phyloP scores from a whole-genome alignment of 2,888 invertebrate species.

The Automeris io region DNA sequence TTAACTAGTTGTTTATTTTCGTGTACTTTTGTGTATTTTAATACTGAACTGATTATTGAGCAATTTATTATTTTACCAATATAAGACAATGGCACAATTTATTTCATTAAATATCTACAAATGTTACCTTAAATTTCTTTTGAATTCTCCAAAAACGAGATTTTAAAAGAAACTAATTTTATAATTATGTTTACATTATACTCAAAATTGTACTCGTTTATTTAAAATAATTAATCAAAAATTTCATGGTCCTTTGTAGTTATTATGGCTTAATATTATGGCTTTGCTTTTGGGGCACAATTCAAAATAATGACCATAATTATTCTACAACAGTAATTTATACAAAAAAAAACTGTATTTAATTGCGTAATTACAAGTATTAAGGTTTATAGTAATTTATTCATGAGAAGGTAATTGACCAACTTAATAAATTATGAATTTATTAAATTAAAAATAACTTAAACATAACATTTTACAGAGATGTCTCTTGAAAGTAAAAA shows the following conservation, averaged over 20 bases:
- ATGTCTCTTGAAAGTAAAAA: too few relatives aligned
- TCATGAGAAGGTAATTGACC: too few relatives aligned
- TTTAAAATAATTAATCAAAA: constrained; percentile 6
- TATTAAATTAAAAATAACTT: too few relatives aligned
- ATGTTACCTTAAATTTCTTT: not conserved
- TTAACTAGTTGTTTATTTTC: too few relatives aligned
- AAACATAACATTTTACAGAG: too few relatives aligned
- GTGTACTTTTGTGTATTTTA: constrained; percentile 22
- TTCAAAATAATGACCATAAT: too few relatives aligned
- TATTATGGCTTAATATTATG: constrained; percentile 3
- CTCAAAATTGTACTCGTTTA: constrained; percentile 8
- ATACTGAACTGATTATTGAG: constrained; percentile 24
- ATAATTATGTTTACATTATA: not conserved
- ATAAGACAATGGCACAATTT: constrained; percentile 16
- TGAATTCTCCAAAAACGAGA: not conserved
- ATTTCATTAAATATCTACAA: not conserved
- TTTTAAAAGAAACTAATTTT: not conserved
- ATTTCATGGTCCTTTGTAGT: constrained; percentile 12
- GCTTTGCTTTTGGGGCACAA: constrained; percentile 13
- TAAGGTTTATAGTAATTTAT: too few relatives aligned
- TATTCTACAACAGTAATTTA: too few relatives aligned
- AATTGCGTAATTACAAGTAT: too few relatives aligned
- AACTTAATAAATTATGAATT: too few relatives aligned
- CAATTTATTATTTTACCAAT: constrained; percentile 17
- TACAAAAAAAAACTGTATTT: too few relatives aligned